Evolutionary conservation across 2,797 vertebrate species (phyloP), one percentile per base, ranked within the genome.

Genomic region (Lophius americanus): DNA sequence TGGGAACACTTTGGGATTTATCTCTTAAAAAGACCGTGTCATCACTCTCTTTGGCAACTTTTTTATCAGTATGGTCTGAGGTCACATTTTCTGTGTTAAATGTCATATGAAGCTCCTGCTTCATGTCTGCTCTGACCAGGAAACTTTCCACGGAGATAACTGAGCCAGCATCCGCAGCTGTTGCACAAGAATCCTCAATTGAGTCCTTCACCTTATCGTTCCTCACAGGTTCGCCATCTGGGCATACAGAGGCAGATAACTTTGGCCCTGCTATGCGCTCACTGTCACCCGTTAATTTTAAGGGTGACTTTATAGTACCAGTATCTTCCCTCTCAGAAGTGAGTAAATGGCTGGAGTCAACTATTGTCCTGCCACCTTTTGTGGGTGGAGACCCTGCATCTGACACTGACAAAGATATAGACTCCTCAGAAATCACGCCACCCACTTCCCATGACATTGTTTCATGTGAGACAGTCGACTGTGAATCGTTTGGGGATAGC

Each of bases 1-100:
- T 93, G 7, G 83, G 76, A 38, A 54, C 12, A 70, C 63, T 64
- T 37, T 82, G 76, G 51, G 79, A 71, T 59, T 76, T 79, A 7
- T 91, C 82, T 52, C 75, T 86, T 14, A n/a, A 3, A 10, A 59
- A n/a, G 42, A 81, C 60, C 1, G 39, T 47, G 38, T 77, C 80
- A 33, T 85, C 70, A 4, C 36, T 81, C 7, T 75, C 80, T 35
- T 71, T 76, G 32, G 5, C 52, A 7, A 42, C 23, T 50, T 64
- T 79, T 58, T 57, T 53, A 51, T 84, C 79, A 54, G 44, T 49
- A 48, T 84, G 80, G 5, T 55, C 75, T 44, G 54, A 13, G 43
- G 5, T 43, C 36, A 9, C 38, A 37, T 77, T 76, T 65, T 78
- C 78, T 36, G 58, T 39, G 23, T 75, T 51, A 48, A 14, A 48